Base-by-base conservation (phyloP, 1,140 invertebrate species). In the Cyclargus thomasi region DNA sequence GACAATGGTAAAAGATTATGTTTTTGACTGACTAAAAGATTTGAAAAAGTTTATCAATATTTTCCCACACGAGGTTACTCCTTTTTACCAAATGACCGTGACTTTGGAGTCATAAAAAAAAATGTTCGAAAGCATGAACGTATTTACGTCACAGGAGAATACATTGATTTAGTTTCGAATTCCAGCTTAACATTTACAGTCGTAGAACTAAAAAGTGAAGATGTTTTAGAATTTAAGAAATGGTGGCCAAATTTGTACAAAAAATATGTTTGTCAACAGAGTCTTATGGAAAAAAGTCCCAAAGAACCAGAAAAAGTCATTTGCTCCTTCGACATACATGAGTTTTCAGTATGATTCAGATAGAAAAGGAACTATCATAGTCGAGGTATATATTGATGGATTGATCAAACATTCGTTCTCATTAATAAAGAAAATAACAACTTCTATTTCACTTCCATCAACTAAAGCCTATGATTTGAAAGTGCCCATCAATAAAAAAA, bases 381-480 rank as follows among this genome's bases (percentile, higher is more conserved):
- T 55, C 20, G 62, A 69, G 64, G 67, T 62, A 72, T 69, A 67
- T 64, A 72, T 72, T 68, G 59, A 68, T 66, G 47, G 59, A 62
- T 62, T 62, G 59, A 62, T 53, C 11, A 53, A 55, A 17, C n/a
- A 18, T 55, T 55, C 53, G 18, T 55, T 55, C 35, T 64, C 63
- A 64, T 67, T 63, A n/a, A n/a, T n/a, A n/a, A n/a, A n/a, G n/a
- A n/a, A n/a, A n/a, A n/a, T n/a, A n/a, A n/a, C n/a, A n/a, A 70
- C 69, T 71, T 74, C 64, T 74, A 14, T 70, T 71, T 74, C 66
- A 67, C 64, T n/a, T n/a, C n/a, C n/a, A n/a, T n/a, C n/a, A n/a
- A n/a, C n/a, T 21, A 73, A 73, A 68, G 66, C 72, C 62, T 70
- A 73, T 70, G 64, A 70, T 64, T 69, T 72, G 55, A 74, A 69